Conservation (phyloP, 2,113 vertebrate species). For the Gobiocypris rarus region DNA sequence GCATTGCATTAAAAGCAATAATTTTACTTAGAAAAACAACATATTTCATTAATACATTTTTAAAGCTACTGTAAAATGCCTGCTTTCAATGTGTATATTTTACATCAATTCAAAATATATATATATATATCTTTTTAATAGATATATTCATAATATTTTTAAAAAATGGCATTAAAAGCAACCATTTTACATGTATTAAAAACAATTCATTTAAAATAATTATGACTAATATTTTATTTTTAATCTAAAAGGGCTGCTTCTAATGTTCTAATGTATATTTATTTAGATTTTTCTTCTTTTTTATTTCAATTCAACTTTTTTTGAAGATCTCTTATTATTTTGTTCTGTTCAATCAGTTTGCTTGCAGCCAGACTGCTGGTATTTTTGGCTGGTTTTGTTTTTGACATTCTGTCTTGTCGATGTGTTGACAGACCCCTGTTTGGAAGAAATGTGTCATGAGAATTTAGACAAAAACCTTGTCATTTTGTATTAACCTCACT, state of each 20-base stretch:
- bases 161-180: neutral
- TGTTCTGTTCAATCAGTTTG: neutral
- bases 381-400: slow-evolving; percentile 36
- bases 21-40: neutral
- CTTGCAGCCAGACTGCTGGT: neutral
- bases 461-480: slow-evolving; percentile 67
- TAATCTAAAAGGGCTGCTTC: neutral
- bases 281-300: neutral
- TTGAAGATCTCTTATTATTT: neutral
- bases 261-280: neutral
- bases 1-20: neutral
- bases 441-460: slow-evolving; percentile 61
- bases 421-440: slow-evolving; percentile 47
- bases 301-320: neutral
- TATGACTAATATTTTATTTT: neutral
- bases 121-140: too few relatives aligned
- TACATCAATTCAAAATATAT: too few relatives aligned
- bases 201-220: neutral
- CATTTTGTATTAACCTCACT: slow-evolving; percentile 69
- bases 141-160: neutral
- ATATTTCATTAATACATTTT: too few relatives aligned
- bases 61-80: too few relatives aligned
- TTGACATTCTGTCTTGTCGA: slow-evolving; percentile 49
- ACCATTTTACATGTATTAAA: neutral
- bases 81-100: too few relatives aligned